A percentile compares a stretch with the other conserved stretches of the same genome.
Evolutionary conservation across 2,888 invertebrate genomes (phyloP).

Genomic region (Ochropacha duplaris): DNA sequence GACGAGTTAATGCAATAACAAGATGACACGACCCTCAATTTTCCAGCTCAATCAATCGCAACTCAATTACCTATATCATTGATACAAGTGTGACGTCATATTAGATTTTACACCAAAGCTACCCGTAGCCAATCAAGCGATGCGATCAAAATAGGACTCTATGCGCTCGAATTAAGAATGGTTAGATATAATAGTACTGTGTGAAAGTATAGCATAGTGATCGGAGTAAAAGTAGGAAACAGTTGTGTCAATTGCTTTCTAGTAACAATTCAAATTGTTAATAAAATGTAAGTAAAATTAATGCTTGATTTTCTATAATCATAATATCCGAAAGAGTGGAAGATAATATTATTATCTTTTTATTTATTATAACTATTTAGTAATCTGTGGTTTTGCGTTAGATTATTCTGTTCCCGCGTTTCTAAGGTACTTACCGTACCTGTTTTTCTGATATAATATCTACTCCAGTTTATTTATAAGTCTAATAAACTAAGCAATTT

Average conservation of each 20-base stretch:
- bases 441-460: too few species aligned
- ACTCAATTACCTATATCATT: not conserved
- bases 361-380: too few species aligned
- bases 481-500: too few species aligned
- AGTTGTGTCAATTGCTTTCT: not conserved
- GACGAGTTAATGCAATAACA: not conserved
- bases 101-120: not conserved
- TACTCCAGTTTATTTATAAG: too few species aligned
- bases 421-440: too few species aligned
- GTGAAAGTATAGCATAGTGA: conserved; percentile 29
- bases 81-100: not conserved
- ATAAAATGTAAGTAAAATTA: not conserved
- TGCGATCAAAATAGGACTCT: not conserved
- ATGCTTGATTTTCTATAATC: too few species aligned
- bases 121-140: not conserved
- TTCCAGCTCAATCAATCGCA: not conserved
- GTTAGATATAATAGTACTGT: conserved; percentile 3
- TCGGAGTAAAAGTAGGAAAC: conserved; percentile 39
- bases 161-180: not conserved
- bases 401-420: too few species aligned
- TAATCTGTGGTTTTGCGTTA: too few species aligned
- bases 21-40: not conserved
- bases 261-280: not conserved
- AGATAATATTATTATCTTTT: too few species aligned
- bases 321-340: too few species aligned